These are phyloP conservation scores for Drosophila macrospina DNA, from an alignment of 2,888 invertebrate species.

Conservation along the genomic window DNA sequence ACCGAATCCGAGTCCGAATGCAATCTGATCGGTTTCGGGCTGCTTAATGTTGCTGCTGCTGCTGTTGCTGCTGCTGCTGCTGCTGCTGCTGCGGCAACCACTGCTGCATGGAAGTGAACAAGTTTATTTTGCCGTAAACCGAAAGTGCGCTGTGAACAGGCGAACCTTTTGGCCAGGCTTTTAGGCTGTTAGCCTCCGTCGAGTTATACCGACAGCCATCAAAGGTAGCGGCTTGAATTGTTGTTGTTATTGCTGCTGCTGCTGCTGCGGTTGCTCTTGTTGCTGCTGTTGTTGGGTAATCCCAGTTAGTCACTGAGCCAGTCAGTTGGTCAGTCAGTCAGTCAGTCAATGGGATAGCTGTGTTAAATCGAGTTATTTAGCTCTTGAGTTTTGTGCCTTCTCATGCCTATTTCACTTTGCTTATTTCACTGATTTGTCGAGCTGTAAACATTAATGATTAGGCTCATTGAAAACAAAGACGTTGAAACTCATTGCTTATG, in stretches of 20 bases:
- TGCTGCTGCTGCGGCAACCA: conserved; percentile 5
- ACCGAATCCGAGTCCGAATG: conserved; percentile 61
- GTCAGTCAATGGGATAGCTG: conserved; percentile 32
- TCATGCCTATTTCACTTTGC: conserved; percentile 64
- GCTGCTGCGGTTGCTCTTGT: conserved; percentile 36
- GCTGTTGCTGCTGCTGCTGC: conserved; percentile 48
- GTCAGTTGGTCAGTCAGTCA: conserved; percentile 33
- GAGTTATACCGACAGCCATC: conserved; percentile 47
- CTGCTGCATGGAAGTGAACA: conserved; percentile 61
- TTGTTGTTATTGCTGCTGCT: conserved; percentile 3
- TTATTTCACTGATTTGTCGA: conserved; percentile 19
- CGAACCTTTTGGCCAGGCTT: conserved; percentile 68
- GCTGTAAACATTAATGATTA: conserved; percentile 62
- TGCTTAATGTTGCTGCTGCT: conserved; percentile 53
- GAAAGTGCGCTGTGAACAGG: conserved; percentile 66
- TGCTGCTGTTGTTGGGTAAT: conserved; percentile 71
- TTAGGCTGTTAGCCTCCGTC: conserved; percentile 24
- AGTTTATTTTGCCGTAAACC: conserved; percentile 67
- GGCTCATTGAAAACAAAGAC: conserved; percentile 60
- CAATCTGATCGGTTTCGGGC: conserved; percentile 72
- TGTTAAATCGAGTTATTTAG: conserved; percentile 61
- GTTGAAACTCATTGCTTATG: conserved; percentile 52
- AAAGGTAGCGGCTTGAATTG: conserved; percentile 59
- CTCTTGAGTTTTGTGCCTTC: conserved; percentile 47
- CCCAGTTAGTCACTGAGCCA: conserved; percentile 48